Base-by-base conservation (phyloP, 1,140 invertebrate species). In the Asbolus verrucosus region DNA sequence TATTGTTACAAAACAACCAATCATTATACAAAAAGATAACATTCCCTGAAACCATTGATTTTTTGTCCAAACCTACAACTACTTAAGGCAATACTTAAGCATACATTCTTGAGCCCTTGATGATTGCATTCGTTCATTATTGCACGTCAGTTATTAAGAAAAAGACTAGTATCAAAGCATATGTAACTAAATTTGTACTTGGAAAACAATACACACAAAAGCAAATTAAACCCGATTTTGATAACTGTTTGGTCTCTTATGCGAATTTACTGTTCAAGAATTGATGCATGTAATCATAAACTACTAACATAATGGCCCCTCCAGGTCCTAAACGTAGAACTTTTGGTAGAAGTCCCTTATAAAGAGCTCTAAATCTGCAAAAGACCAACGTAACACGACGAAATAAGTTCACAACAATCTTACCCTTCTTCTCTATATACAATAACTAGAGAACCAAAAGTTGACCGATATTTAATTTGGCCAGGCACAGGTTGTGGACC, bases 311-410 rank as follows among this genome's bases (percentile, higher is more conserved):
- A 31, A 96, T 94, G 3, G 93, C 94, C 11, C 94, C 94, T 27
- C 95, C 95, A 16, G 95, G 95, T 9, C 95, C 95, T 41, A 98
- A 81, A 75, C 95, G 85, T 77, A 98, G 84, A 0, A 97, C 88
- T 84, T 97, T 98, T 6, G 96, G 95, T 39, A 95, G 73, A 3
- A 97, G 82, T 24, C 95, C 96, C 86, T 97, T 96, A 81, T 97
- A 98, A 2, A 98, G 83, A 0, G 95, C 94, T 38, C 84, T 82
- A 79, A 91, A 92, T 72, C 93, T 94, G 80, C 74, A 88, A 86
- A 61, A 62, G 15, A 68, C 41, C 13, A 15, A 38, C 24, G 18
- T 13, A 15, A 15, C 13, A 36, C 33, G 5, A 9, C 15, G 9
- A 1, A 39, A 71, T 16, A 18, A 43, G 11, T 63, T 31, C 13